Evolutionary conservation across 2,113 vertebrate genomes (phyloP).

Genomic region (Chionomys nivalis): DNA sequence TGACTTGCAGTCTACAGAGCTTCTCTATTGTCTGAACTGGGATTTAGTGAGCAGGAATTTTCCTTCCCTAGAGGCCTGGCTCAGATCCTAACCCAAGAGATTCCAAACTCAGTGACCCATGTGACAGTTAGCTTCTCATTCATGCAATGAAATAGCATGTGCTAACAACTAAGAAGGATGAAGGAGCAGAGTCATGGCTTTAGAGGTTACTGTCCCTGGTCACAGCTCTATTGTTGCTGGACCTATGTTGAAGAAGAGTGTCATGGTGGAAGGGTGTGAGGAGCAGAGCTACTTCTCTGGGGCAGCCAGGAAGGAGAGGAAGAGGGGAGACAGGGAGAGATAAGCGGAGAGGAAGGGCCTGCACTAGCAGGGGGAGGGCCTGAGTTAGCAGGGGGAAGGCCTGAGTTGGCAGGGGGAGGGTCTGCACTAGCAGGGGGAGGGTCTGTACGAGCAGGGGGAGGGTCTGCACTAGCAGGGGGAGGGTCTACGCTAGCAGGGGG

Average conservation of each 20-base stretch:
- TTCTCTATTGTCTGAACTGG: background rate
- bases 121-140: background rate
- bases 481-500: too few relatives aligned
- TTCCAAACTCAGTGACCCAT: background rate
- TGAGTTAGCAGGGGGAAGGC: background rate
- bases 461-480: too few relatives aligned
- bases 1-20: background rate
- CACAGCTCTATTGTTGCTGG: background rate
- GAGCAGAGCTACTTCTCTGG: background rate
- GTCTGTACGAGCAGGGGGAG: too few relatives aligned
- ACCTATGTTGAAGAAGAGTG: background rate
- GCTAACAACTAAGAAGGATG: background rate
- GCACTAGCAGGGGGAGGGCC: background rate
- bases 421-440: background rate
- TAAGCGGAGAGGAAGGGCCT: background rate
- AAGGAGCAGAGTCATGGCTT: background rate
- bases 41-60: background rate
- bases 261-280: background rate
- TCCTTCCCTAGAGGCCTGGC: background rate
- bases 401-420: too few relatives aligned
- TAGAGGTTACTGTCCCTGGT: background rate
- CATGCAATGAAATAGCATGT: too few relatives aligned
- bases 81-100: background rate
- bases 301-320: background rate
- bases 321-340: background rate